These are phyloP conservation scores for Heliconius charithonia DNA, from an alignment of 2,888 invertebrate genomes.

Conservation along the genomic window DNA sequence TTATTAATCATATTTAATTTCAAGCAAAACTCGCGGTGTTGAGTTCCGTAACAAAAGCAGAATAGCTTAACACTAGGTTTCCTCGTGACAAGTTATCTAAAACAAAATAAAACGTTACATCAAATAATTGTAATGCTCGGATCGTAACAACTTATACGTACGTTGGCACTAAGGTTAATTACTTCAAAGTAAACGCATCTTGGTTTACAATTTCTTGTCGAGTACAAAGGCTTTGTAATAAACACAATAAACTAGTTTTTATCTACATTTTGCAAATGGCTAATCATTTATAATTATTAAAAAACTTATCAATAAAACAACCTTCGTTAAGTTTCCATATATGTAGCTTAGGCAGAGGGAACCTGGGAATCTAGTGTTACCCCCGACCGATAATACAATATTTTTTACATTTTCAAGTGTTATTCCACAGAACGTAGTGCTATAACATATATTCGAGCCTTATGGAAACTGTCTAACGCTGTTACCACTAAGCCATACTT, in stretches of 20 bases:
- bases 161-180: slow-evolving; percentile 37
- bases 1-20: not conserved
- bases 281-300: not conserved
- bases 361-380: no score
- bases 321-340: not conserved
- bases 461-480: no score
- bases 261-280: not conserved
- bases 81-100: not conserved
- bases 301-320: not conserved
- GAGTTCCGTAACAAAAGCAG: not conserved
- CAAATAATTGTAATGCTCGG: not conserved
- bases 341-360: not conserved
- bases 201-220: slow-evolving; percentile 37
- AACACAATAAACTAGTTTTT: slow-evolving; percentile 15
- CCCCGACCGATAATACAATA: not conserved
- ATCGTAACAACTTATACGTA: slow-evolving; percentile 43
- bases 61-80: not conserved
- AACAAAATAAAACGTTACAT: not conserved
- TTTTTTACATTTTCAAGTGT: no score
- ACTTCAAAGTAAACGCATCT: slow-evolving; percentile 32
- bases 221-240: slow-evolving; percentile 29
- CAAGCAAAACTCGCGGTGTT: not conserved
- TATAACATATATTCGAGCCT: no score
- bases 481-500: no score
- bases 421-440: no score